phyloP scores from a whole-genome alignment of 2,797 vertebrate genomes.

The Sebastes iracundus region DNA sequence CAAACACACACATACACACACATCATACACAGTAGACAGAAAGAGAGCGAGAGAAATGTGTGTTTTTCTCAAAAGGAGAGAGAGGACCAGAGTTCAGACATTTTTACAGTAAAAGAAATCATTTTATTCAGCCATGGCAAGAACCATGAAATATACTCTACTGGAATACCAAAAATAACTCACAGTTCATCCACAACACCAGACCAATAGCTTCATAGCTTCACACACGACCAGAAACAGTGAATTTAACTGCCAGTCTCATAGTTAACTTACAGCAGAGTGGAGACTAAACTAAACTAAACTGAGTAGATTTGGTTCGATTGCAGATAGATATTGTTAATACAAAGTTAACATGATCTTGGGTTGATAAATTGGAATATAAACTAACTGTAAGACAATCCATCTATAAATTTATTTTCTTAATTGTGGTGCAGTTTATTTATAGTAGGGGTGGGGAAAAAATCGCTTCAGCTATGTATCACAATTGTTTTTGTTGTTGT shows the following conservation, averaged over 20 bases:
- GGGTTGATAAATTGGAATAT: not conserved
- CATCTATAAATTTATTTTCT: too few relatives aligned
- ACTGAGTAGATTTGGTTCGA: not conserved
- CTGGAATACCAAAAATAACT: not conserved
- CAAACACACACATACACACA: conserved; percentile 9
- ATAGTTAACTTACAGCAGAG: not conserved
- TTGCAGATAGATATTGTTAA: not conserved
- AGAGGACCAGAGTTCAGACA: not conserved
- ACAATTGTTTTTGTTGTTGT: too few relatives aligned
- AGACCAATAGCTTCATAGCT: not conserved
- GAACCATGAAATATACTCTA: not conserved
- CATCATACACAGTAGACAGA: not conserved
- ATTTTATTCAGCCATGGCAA: not conserved
- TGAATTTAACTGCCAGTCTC: not conserved
- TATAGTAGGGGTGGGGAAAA: too few relatives aligned
- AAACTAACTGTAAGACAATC: not conserved
- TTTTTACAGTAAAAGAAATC: not conserved
- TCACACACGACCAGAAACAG: not conserved
- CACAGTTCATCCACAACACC: not conserved
- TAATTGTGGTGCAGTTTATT: too few relatives aligned
- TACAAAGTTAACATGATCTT: not conserved
- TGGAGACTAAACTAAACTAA: too few relatives aligned
- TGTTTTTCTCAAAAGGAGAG: not conserved
- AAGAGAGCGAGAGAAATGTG: not conserved
- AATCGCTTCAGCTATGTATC: too few relatives aligned